A percentile compares a stretch with the other conserved stretches of the same genome.
These are phyloP conservation scores for Peromyscus polionotus DNA, from an alignment of 2,113 vertebrate species.

Conservation along the genomic window DNA sequence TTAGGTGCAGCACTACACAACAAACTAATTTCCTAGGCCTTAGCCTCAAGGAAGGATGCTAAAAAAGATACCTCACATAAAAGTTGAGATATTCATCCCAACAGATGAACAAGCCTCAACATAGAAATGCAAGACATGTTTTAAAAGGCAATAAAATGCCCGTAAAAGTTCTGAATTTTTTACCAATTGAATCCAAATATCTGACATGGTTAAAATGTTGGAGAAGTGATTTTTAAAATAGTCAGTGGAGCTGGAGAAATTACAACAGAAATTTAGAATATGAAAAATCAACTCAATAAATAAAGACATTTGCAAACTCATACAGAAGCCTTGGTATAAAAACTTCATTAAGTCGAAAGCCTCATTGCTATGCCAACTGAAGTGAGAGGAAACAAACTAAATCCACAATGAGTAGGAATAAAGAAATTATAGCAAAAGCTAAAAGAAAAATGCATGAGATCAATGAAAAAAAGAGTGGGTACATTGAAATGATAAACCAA, in stretches of 20 bases:
- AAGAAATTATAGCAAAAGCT: neutral
- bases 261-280: neutral
- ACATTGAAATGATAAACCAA: neutral
- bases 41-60: neutral
- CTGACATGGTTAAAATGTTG: neutral
- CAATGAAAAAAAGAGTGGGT: neutral
- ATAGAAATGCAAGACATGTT: neutral
- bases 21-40: neutral
- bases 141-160: neutral
- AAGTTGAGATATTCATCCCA: neutral
- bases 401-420: neutral
- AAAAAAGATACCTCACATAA: neutral
- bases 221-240: neutral
- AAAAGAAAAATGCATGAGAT: too few species aligned
- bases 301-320: neutral
- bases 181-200: neutral
- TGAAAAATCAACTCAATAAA: neutral
- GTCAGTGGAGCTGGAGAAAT: neutral
- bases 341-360: neutral
- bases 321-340: neutral
- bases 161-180: neutral
- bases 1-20: neutral
- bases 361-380: neutral
- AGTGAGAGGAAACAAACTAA: neutral
- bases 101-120: neutral